These are phyloP conservation scores for Rhagonycha lutea DNA, from an alignment of 2,888 invertebrate genomes.

Conservation along the genomic window DNA sequence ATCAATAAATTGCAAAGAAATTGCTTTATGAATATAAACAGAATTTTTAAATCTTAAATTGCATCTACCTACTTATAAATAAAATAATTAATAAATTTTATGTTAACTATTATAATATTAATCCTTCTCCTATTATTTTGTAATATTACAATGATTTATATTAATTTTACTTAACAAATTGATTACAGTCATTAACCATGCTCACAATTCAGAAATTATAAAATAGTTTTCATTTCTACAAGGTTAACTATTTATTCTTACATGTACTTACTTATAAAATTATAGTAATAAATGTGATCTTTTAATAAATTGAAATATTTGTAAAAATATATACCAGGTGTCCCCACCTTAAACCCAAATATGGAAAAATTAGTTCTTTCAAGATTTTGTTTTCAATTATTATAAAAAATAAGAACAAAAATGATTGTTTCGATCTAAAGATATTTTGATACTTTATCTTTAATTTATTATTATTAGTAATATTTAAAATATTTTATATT, in stretches of 20 bases:
- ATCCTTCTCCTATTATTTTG: neutral
- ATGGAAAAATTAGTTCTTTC: no score
- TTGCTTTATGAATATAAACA: neutral
- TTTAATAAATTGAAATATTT: neutral
- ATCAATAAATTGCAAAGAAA: neutral
- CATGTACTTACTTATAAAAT: neutral
- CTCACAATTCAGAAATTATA: neutral
- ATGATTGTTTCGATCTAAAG: no score
- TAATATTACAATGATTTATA: neutral
- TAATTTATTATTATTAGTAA: no score
- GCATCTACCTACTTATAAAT: neutral
- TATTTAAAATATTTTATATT: no score
- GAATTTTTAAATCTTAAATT: neutral
- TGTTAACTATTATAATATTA: neutral
- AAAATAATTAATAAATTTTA: neutral
- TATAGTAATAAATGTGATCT: neutral
- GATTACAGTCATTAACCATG: neutral
- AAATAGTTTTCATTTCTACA: neutral
- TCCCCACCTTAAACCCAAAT: no score
- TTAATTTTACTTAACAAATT: neutral
- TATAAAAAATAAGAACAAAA: no score
- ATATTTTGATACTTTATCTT: no score
- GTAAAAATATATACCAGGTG: no score
- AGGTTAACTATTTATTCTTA: neutral
- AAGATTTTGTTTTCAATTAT: no score